Conservation (phyloP, 2,888 invertebrate genomes). For the Pediacus dermestoides region DNA sequence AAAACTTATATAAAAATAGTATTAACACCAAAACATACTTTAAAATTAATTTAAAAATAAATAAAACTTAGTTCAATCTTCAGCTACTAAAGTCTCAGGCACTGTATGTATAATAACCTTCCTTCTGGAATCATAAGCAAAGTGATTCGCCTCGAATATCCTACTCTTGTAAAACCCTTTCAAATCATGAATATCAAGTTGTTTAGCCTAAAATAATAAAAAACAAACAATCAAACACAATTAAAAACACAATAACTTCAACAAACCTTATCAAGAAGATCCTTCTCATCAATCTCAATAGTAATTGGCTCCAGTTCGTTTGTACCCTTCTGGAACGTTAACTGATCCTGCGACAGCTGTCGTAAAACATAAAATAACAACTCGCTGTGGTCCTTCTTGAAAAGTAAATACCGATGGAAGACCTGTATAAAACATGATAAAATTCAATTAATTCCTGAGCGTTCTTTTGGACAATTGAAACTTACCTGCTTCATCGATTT, state of each 20-base stretch:
- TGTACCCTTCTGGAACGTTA: conserved; percentile 75
- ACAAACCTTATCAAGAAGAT: conserved; percentile 62
- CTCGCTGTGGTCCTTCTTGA: conserved; percentile 95
- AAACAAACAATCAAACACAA: conserved; percentile 9
- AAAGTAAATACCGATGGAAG: conserved; percentile 90
- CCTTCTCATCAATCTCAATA: conserved; percentile 83
- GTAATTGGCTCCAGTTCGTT: conserved; percentile 57
- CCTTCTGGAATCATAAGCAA: conserved; percentile 76
- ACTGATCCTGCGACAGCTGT: conserved; percentile 87
- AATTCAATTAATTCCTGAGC: conserved; percentile 4
- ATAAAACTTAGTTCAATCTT: conserved; percentile 25
- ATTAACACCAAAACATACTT: conserved; percentile 6
- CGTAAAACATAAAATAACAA: conserved; percentile 91
- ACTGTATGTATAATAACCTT: conserved; percentile 82
- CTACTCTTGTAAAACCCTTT: conserved; percentile 89
- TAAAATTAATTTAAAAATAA: too few species aligned
- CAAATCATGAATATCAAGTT: conserved; percentile 85
- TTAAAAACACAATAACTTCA: conserved; percentile 5
- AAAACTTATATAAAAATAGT: too few species aligned
- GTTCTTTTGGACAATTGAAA: not conserved
- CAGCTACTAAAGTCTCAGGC: conserved; percentile 52
- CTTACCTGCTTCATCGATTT: conserved; percentile 85
- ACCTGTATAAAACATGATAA: conserved; percentile 58
- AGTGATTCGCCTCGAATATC: conserved; percentile 85
- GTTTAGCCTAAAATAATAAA: conserved; percentile 65